Conservation (phyloP, 2,888 invertebrate species). For the Tetragnatha montana region DNA sequence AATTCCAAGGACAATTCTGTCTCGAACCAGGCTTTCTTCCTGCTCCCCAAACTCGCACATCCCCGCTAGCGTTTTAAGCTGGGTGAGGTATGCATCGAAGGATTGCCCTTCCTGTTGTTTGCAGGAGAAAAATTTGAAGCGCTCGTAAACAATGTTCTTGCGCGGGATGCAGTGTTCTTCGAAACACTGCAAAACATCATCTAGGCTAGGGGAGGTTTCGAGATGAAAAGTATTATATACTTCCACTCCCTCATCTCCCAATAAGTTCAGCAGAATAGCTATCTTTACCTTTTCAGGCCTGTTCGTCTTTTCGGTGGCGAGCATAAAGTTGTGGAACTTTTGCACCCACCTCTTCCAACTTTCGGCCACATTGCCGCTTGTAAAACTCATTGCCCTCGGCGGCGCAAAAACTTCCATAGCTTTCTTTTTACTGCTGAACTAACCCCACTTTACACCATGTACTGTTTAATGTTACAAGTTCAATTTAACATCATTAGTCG, state of each 20-base stretch:
- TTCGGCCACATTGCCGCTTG: neutral
- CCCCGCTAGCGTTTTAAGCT: conserved; percentile 33
- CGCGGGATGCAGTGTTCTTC: neutral
- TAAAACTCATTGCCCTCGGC: neutral
- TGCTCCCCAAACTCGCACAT: conserved; percentile 22
- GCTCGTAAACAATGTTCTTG: neutral
- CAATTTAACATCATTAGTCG: too few species aligned
- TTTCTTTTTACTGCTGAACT: too few species aligned
- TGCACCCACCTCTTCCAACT: conserved; percentile 9
- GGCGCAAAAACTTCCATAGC: neutral
- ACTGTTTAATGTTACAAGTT: too few species aligned
- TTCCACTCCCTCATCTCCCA: conserved; percentile 11
- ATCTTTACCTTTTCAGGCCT: conserved; percentile 21
- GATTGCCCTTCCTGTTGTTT: conserved; percentile 28
- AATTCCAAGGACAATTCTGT: conserved; percentile 28
- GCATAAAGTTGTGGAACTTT: conserved; percentile 1
- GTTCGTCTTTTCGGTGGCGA: neutral
- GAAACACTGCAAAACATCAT: neutral
- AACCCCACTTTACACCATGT: too few species aligned
- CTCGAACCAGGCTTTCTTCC: conserved; percentile 19
- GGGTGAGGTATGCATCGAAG: conserved; percentile 4
- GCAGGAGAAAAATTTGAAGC: conserved; percentile 9
- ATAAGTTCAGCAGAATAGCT: conserved; percentile 3
- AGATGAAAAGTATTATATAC: neutral
- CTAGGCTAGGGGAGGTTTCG: neutral